Evolutionary conservation across 2,888 invertebrate species (phyloP), one percentile per base, ranked within the genome.

Genomic region (Adelognathus sp.): DNA sequence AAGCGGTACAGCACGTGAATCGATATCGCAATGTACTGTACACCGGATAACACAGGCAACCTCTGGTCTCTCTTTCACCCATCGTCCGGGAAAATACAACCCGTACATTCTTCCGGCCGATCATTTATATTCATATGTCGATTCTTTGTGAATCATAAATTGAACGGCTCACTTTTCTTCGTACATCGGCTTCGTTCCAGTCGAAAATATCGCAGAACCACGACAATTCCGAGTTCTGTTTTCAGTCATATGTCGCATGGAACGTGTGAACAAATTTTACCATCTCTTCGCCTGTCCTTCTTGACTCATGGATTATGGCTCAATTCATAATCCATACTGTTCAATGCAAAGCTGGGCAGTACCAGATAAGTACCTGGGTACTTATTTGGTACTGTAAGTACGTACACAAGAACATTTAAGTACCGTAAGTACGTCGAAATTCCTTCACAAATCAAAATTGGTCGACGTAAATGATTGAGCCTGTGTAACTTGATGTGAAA

Each of bases 141-240:
- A 14, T 74, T 70, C 78, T 78, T 78, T 78, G 78, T 70, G 78
- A 78, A 78, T 78, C 41, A 39, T 18, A 74, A 74, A 78, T 78
- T 50, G 41, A 27, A 54, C 41, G 14, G 46, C 11, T 31, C 29
- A 31, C 61, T 50, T 64, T 75, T 69, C 67, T 46, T 52, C 54
- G 41, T 44, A 60, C 16, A 1, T 14, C 36, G 36, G 11, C 31
- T 58, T 27, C 9, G 46, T 39, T 39, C 21, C 18, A 63, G 39
- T 54, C 44, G 63, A 16, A 44, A 29, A 11, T 61, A 21, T 4
- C 36, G 16, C 16, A 27, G 27, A 7, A 63, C 14, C 18, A 16
- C 16, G 31, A 46, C 46, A 44, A 46, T 18, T 29, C 5, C 16
- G 31, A 29, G 18, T 31, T 46, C 18, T 14, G 58, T 31, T 50